phyloP scores from a whole-genome alignment of 1,140 invertebrate genomes.

The Drosophila nigrodunni region DNA sequence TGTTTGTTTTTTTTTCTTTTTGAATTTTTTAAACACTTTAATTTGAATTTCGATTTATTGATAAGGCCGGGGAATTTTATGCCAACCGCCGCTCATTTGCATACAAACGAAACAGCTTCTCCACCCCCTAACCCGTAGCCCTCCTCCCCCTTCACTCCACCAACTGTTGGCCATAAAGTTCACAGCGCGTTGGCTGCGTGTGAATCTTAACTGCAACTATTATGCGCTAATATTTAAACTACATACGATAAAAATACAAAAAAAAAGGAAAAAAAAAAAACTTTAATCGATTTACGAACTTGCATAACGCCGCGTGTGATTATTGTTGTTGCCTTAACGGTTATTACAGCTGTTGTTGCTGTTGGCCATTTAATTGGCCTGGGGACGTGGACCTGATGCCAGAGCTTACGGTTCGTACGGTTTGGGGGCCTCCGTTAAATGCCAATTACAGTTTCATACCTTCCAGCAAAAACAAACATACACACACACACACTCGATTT shows the following conservation, averaged over 20 bases:
- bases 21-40: conserved; percentile 16
- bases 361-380: conserved; percentile 20
- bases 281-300: conserved; percentile 55
- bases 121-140: background rate
- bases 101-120: conserved; percentile 65
- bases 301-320: conserved; percentile 61
- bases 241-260: conserved; percentile 17
- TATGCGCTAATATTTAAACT: conserved; percentile 57
- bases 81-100: conserved; percentile 44
- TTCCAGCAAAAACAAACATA: background rate
- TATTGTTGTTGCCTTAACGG: conserved; percentile 19
- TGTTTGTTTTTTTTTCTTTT: conserved; percentile 13
- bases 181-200: conserved; percentile 27
- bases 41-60: conserved; percentile 57
- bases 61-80: conserved; percentile 55
- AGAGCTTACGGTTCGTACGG: background rate
- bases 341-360: conserved; percentile 3
- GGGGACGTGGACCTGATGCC: conserved; percentile 20
- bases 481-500: conserved; percentile 4
- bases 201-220: conserved; percentile 40
- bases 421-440: conserved; percentile 29
- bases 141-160: background rate
- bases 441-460: conserved; percentile 41
- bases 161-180: background rate
- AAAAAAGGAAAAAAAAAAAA: background rate